Evolutionary conservation across 2,888 invertebrate genomes (phyloP).

Genomic region (Pheosia gnoma): DNA sequence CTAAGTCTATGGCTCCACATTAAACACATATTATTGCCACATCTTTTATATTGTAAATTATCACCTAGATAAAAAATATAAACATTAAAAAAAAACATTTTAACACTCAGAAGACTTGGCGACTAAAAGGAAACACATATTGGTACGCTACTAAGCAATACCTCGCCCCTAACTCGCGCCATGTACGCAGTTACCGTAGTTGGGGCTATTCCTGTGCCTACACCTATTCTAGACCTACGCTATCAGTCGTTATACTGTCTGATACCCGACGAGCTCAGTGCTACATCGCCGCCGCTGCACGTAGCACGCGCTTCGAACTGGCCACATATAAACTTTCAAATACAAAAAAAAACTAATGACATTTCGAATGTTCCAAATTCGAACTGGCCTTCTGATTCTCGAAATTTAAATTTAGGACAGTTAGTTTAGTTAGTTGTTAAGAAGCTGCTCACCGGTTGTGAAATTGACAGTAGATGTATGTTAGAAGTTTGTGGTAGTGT

Average conservation of each 20-base stretch:
- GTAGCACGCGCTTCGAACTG: conserved; percentile 64
- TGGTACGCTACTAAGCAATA: conserved; percentile 13
- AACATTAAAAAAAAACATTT: no score
- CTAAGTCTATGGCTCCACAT: no score
- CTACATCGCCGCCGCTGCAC: conserved; percentile 60
- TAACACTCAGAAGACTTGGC: no score
- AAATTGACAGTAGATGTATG: conserved; percentile 43
- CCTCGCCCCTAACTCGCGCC: conserved; percentile 19
- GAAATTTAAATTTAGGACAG: conserved; percentile 15
- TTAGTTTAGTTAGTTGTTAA: conserved; percentile 36
- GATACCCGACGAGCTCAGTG: conserved; percentile 70
- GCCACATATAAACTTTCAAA: conserved; percentile 27
- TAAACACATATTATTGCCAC: no score
- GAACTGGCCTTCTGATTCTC: conserved; percentile 19
- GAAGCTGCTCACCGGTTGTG: conserved; percentile 63
- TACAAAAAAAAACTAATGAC: conserved; percentile 26
- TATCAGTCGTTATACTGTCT: conserved; percentile 67
- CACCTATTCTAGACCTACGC: conserved; percentile 70
- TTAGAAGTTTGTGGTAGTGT: conserved; percentile 40
- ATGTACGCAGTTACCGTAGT: conserved; percentile 37
- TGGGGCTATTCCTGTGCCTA: conserved; percentile 48
- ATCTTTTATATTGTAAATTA: no score
- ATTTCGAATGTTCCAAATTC: conserved; percentile 25
- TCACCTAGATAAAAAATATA: no score
- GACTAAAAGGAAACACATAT: no score